These are phyloP conservation scores for Porites cylindrica DNA, from an alignment of 92 coral and sea anemone genomes.

Conservation along the genomic window DNA sequence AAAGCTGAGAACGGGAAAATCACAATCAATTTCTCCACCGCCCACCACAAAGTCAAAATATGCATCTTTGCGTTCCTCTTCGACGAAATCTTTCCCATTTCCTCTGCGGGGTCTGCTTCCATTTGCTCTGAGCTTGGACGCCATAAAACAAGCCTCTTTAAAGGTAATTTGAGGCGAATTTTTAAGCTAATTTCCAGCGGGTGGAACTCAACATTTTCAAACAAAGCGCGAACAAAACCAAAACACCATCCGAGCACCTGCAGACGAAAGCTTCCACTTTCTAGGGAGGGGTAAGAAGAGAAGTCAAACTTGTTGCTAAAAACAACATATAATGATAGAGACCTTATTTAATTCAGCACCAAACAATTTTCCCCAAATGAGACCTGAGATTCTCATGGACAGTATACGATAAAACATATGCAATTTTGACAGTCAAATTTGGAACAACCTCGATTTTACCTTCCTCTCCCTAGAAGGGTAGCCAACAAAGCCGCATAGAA, in stretches of 20 bases:
- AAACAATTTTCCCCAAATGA: not conserved
- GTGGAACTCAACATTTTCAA: conserved; percentile 50
- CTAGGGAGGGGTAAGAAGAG: conserved; percentile 11
- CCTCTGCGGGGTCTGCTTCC: conserved; percentile 26
- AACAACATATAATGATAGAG: not conserved
- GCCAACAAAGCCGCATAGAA: not conserved
- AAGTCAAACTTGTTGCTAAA: not conserved
- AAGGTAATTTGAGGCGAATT: conserved; percentile 25
- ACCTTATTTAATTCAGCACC: not conserved
- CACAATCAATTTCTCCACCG: conserved; percentile 47
- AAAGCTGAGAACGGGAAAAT: conserved; percentile 73
- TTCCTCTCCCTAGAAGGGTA: not conserved
- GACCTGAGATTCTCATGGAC: not conserved
- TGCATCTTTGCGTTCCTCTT: conserved; percentile 34
- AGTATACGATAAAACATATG: not conserved
- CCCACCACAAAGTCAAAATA: conserved; percentile 3
- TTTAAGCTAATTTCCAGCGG: conserved; percentile 34
- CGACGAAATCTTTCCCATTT: conserved; percentile 22
- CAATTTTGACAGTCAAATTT: not conserved
- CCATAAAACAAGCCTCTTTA: conserved; percentile 19
- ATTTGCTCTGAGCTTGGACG: conserved; percentile 38
- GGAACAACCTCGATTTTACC: not conserved
- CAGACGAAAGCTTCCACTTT: not conserved
- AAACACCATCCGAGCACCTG: conserved; percentile 21
- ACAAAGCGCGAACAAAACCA: conserved; percentile 51